Evolutionary conservation across 1,140 invertebrate genomes (phyloP), one percentile per base, ranked within the genome.

Genomic region (Scylla paramamosain): DNA sequence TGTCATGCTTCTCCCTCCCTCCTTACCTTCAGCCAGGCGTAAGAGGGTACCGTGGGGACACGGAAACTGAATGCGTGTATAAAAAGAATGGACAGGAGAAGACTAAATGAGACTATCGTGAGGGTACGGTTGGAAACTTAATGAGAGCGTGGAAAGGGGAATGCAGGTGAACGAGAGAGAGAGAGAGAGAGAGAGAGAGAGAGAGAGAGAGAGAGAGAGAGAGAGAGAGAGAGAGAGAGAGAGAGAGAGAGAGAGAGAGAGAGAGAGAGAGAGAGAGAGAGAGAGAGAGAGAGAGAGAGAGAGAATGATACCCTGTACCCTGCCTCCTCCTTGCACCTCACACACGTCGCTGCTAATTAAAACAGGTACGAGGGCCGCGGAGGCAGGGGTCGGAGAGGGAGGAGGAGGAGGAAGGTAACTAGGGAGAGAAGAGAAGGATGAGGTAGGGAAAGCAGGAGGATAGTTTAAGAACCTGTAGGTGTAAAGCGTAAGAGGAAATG

Each of bases 231-330:
- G 91, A n/a, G 39, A 87, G 82, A 93, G 83, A 46, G 82, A 93
- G 82, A 48, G 82, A 82, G 28, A 86, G 92, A 32, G 82, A 93
- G 28, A 82, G 92, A 31, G 82, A 48, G 59, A 48, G 52, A 87
- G 82, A 77, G 98, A 98, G 96, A 86, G 83, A 86, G 83, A 45
- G 32, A 89, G 32, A 29, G 87, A 89, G 32, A 45, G 87, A 29
- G 87, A n/a, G 87, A 45, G 25, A 45, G 39, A 45, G 32, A 29
- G 25, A 25, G 20, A 77, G 12, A n/a, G 20, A n/a, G 25, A 77
- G 4, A 77, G 8, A 2, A 77, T 77, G 67, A 77, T 77, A n/a
- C 67, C 67, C 4, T 77, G 67, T 77, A 77, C 67, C 67, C 8
- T n/a, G 16, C 67, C 25, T n/a, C 6, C 67, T 77, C 67, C 25